Conservation (phyloP, 2,888 invertebrate species). For the Platerodrilus igneus region DNA sequence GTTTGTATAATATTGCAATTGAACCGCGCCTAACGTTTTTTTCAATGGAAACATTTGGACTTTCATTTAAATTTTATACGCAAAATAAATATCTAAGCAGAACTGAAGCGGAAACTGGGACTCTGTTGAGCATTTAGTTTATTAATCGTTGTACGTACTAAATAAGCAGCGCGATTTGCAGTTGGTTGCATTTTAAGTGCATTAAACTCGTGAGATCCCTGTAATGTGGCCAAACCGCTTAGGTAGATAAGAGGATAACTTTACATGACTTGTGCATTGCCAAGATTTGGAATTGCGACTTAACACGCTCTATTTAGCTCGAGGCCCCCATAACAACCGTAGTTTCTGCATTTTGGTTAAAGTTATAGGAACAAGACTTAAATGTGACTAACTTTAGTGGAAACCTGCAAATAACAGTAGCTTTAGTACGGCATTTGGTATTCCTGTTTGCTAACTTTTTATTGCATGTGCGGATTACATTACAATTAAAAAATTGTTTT, state of each 20-base stretch:
- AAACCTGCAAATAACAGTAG: too few species aligned
- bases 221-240: constrained; percentile 24
- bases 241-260: constrained; percentile 27
- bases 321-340: constrained; percentile 7
- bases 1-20: constrained; percentile 7
- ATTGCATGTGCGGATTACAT: too few species aligned
- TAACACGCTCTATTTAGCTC: constrained; percentile 20
- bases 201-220: constrained; percentile 19
- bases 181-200: constrained; percentile 21
- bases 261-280: constrained; percentile 27
- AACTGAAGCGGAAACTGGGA: constrained; percentile 1
- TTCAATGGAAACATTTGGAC: too few species aligned
- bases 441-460: too few species aligned
- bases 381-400: too few species aligned
- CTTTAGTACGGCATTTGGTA: too few species aligned
- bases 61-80: too few species aligned
- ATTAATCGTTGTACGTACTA: constrained; percentile 9
- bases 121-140: too few species aligned
- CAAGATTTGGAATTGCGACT: constrained; percentile 23
- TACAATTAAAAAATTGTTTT: too few species aligned
- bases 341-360: neutral
- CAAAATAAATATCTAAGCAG: neutral
- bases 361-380: neutral
- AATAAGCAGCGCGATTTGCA: constrained; percentile 9
- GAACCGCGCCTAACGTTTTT: neutral